A percentile compares a stretch with the other conserved stretches of the same genome.
phyloP scores from a whole-genome alignment of 2,797 vertebrate species.

The Coluber constrictor region DNA sequence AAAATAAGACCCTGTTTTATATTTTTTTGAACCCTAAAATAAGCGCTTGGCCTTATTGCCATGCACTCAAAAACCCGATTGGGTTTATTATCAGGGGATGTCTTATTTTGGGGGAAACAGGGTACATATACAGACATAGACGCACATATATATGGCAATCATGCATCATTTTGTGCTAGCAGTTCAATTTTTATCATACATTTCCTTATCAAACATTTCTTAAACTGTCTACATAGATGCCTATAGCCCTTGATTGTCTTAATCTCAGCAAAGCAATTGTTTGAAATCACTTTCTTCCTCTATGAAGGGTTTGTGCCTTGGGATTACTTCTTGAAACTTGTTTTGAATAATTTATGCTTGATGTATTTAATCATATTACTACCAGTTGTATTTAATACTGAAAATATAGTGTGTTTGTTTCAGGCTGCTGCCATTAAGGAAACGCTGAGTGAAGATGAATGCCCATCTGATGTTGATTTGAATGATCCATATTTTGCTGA shows the following conservation, averaged over 20 bases:
- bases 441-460: constrained; percentile 80
- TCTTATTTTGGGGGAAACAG: too few species aligned
- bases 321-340: background rate
- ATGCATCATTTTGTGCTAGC: background rate
- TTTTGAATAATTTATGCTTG: background rate
- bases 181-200: background rate
- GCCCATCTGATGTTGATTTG: constrained; percentile 86
- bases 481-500: constrained; percentile 86
- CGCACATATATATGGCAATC: background rate
- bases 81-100: too few species aligned
- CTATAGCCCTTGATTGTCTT: background rate
- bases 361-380: constrained; percentile 3
- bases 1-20: too few species aligned
- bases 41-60: too few species aligned
- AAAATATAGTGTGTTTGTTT: constrained; percentile 18
- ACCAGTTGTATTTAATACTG: background rate
- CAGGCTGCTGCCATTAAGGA: constrained; percentile 62
- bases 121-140: too few species aligned
- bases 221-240: background rate
- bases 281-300: background rate
- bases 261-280: background rate
- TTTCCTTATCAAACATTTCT: too few species aligned
- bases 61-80: too few species aligned
- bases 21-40: too few species aligned
- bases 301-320: background rate